phyloP scores from a whole-genome alignment of 2,113 vertebrate genomes.

The Charadrius vociferus region DNA sequence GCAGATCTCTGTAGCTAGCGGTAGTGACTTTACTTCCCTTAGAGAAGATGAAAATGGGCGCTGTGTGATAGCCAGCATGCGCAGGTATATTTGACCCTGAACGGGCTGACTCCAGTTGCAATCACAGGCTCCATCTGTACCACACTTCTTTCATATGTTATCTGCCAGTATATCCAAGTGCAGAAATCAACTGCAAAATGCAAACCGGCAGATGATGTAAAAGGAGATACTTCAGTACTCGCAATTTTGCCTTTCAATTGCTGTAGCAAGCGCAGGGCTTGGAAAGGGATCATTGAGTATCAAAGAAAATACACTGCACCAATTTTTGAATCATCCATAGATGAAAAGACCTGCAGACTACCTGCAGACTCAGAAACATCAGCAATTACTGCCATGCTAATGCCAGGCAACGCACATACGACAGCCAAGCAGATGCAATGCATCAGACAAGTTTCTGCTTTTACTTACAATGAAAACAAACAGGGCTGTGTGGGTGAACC shows the following conservation, averaged over 20 bases:
- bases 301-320: neutral
- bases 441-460: neutral
- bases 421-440: neutral
- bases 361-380: neutral
- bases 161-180: neutral
- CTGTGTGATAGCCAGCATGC: slow-evolving; percentile 25
- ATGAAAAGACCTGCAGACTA: neutral
- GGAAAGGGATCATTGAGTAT: neutral
- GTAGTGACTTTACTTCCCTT: slow-evolving; percentile 42
- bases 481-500: rapidly evolving
- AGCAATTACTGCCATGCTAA: neutral
- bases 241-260: neutral
- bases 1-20: slow-evolving; percentile 71
- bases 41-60: slow-evolving; percentile 60
- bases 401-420: neutral
- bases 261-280: rapidly evolving
- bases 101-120: slow-evolving; percentile 33
- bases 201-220: neutral
- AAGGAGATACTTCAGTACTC: neutral
- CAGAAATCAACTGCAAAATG: neutral
- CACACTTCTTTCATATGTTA: slow-evolving; percentile 54
- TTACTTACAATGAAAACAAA: neutral
- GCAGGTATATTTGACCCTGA: slow-evolving; percentile 37
- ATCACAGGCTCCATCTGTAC: slow-evolving; percentile 57
- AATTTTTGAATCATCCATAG: neutral